Conservation (phyloP, 2,888 invertebrate genomes). For the Drosophila formosana region DNA sequence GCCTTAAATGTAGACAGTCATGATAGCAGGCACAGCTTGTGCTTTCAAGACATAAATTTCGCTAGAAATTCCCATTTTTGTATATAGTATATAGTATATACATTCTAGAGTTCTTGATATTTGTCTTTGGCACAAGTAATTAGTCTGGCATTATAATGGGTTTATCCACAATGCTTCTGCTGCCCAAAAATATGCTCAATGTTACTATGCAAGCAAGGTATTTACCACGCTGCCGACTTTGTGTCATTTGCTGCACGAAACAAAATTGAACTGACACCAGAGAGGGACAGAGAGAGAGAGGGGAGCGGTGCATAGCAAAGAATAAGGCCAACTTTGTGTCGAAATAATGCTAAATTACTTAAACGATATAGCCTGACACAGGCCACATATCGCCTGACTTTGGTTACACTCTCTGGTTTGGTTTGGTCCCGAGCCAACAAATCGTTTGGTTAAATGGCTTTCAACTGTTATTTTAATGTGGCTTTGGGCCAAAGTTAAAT, state of each 20-base stretch:
- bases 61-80: not conserved
- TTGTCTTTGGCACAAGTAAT: conserved; percentile 29
- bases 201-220: not conserved
- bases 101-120: conserved; percentile 4
- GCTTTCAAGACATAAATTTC: conserved; percentile 17
- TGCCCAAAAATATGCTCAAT: conserved; percentile 15
- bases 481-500: conserved; percentile 43
- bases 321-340: conserved; percentile 49
- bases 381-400: conserved; percentile 41
- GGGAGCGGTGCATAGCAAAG: conserved; percentile 3
- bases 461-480: conserved; percentile 29
- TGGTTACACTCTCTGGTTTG: conserved; percentile 25
- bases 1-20: conserved; percentile 42
- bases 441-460: conserved; percentile 35
- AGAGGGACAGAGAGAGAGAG: too few relatives aligned
- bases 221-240: conserved; percentile 40
- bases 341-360: conserved; percentile 61
- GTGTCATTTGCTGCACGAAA: conserved; percentile 57
- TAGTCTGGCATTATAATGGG: conserved; percentile 41
- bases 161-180: conserved; percentile 29
- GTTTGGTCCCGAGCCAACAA: conserved; percentile 34
- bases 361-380: conserved; percentile 50
- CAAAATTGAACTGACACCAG: conserved; percentile 47
- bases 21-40: conserved; percentile 31
- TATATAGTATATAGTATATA: not conserved